phyloP scores from a whole-genome alignment of 2,888 invertebrate species.

The Penaeus monodon region DNA sequence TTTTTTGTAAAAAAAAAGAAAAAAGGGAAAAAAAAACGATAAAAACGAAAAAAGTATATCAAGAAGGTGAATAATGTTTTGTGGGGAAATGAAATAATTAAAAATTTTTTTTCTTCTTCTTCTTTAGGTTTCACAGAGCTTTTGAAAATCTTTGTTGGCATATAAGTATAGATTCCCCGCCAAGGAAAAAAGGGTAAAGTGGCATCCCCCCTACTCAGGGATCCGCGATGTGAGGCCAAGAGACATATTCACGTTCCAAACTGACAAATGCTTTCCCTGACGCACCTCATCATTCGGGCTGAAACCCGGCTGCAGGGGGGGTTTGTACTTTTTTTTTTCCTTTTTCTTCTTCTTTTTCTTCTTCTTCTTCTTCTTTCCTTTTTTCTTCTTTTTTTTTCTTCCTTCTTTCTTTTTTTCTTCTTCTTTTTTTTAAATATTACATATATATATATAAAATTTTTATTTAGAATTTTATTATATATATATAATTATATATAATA shows the following conservation, averaged over 20 bases:
- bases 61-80: no score
- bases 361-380: no score
- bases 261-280: conserved; percentile 91
- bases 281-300: conserved; percentile 87
- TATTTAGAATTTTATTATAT: no score
- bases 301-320: conserved; percentile 91
- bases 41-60: no score
- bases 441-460: no score
- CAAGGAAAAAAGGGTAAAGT: conserved; percentile 92
- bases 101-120: background rate
- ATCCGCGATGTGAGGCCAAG: conserved; percentile 88
- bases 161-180: conserved; percentile 76
- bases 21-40: no score
- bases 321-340: conserved; percentile 70
- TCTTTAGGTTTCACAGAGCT: conserved; percentile 76
- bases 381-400: no score
- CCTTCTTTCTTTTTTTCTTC: no score
- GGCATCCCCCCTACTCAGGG: conserved; percentile 85
- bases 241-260: conserved; percentile 90
- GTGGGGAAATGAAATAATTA: background rate
- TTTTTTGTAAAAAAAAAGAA: background rate
- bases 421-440: no score
- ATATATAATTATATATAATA: no score
- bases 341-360: no score
- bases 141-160: conserved; percentile 86